Conservation (phyloP, 1,140 invertebrate species). For the Telenomus remus region DNA sequence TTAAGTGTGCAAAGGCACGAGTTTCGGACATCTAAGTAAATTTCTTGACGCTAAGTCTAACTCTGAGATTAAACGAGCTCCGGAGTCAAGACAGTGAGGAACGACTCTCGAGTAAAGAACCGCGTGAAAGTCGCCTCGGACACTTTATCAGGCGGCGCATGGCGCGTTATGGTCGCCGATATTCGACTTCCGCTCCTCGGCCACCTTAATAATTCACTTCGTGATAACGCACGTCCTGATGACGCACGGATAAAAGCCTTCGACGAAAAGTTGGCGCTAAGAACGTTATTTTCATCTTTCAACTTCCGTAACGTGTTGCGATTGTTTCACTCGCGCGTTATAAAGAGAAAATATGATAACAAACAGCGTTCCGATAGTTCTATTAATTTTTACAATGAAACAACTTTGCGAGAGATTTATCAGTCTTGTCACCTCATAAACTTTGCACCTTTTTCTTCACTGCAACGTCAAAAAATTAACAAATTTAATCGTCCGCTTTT, state of each 20-base stretch:
- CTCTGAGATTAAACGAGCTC: conserved; percentile 60
- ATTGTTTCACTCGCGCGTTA: conserved; percentile 31
- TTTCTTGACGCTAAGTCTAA: conserved; percentile 64
- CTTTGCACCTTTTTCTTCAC: not conserved
- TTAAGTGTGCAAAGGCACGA: conserved; percentile 47
- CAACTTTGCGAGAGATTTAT: conserved; percentile 18
- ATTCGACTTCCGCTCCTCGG: conserved; percentile 49
- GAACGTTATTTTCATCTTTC: conserved; percentile 33
- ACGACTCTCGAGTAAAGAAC: conserved; percentile 52
- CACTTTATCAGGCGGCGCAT: conserved; percentile 50
- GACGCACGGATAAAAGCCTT: conserved; percentile 42
- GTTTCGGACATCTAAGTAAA: conserved; percentile 56
- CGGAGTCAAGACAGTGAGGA: conserved; percentile 39
- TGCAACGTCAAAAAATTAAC: too few relatives aligned
- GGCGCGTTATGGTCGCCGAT: conserved; percentile 53
- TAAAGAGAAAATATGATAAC: conserved; percentile 32
- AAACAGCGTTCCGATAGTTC: conserved; percentile 29
- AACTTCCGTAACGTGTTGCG: conserved; percentile 17
- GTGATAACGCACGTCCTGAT: conserved; percentile 55
- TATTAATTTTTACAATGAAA: conserved; percentile 25
- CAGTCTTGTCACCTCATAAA: not conserved
- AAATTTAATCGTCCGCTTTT: too few relatives aligned
- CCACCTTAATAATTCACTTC: conserved; percentile 46
- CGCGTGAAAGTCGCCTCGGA: conserved; percentile 35
- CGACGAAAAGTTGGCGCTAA: conserved; percentile 40